phyloP scores from a whole-genome alignment of 1,140 invertebrate species.

The Coelopa frigida region DNA sequence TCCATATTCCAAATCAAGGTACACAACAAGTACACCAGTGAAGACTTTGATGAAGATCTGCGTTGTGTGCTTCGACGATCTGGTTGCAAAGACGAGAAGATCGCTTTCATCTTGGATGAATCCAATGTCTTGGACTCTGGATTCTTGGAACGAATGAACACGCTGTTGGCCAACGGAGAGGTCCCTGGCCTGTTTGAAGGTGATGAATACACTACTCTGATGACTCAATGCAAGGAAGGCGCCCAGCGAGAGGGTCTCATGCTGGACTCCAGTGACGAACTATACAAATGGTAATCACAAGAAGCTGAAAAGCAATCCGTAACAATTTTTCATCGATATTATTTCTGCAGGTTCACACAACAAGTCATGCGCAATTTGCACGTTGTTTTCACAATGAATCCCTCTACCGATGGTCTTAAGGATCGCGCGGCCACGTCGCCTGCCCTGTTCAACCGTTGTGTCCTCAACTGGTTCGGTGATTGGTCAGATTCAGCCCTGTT shows the following conservation, averaged over 20 bases:
- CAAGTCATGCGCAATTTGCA: constrained; percentile 99
- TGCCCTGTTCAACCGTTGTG: constrained; percentile 98
- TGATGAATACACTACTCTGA: constrained; percentile 96
- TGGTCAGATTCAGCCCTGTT: constrained; percentile 97
- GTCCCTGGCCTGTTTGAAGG: constrained; percentile 82
- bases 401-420: constrained; percentile 94
- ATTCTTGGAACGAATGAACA: constrained; percentile 99
- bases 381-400: constrained; percentile 99
- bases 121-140: constrained; percentile 98
- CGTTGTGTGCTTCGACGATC: constrained; percentile 85
- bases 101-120: constrained; percentile 98
- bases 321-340: neutral
- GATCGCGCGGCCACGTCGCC: constrained; percentile 97
- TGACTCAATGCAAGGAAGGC: constrained; percentile 99
- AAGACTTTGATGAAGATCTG: constrained; percentile 98
- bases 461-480: constrained; percentile 99
- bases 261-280: constrained; percentile 96
- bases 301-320: neutral
- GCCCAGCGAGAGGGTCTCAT: constrained; percentile 96
- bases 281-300: constrained; percentile 84
- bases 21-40: constrained; percentile 97
- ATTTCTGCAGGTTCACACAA: constrained; percentile 67
- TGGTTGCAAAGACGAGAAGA: constrained; percentile 97
- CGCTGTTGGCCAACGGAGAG: constrained; percentile 96
- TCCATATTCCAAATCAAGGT: constrained; percentile 98